Evolutionary conservation across 2,113 vertebrate genomes (phyloP), one percentile per base, ranked within the genome.

Genomic region (Thamnaconus septentrionalis): DNA sequence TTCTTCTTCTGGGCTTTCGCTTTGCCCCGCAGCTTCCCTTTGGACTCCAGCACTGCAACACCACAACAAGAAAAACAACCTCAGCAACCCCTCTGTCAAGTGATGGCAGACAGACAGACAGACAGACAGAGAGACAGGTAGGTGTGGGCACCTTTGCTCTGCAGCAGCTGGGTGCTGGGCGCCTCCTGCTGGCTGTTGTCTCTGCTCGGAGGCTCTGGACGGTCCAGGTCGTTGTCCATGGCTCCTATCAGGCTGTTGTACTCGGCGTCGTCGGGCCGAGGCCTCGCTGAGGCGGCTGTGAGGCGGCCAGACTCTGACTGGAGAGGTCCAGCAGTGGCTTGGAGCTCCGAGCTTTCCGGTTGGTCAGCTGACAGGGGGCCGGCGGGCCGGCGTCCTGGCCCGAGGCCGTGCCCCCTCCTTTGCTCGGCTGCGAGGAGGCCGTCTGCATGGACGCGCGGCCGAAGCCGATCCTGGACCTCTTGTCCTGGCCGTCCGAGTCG

Each of bases 191-290:
- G 93, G 83, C 93, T 92, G 64, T 93, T 86, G 43, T 94, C 94
- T 0, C 61, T 53, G 31, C 64, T 12, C 4, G 84, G 77, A 0
- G 85, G 45, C 62, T 96, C 94, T 4, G 94, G 94, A 65, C 94
- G 93, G 66, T 98, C 95, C 47, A 96, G 93, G 88, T 98, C 97
- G 77, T 94, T 96, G 87, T 99, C 97, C 95, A 98, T 98, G 76
- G 94, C 93, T 85, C 95, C 95, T 83, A 97, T 87, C 57, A 99
- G 94, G 81, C 89, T 94, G n/a, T 89, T 90, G 63, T 95, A 94
- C 61, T 98, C 96, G 0, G 93, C 91, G 50, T 97, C 96, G 47
- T 96, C 95, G 0, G 87, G 82, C 93, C 93, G 76, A 94, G 89
- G 75, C 85, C 90, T 58, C 90, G 90, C 72, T 87, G 90, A 81